Conservation (phyloP, 2,797 vertebrate species). For the Eremophila alpestris region DNA sequence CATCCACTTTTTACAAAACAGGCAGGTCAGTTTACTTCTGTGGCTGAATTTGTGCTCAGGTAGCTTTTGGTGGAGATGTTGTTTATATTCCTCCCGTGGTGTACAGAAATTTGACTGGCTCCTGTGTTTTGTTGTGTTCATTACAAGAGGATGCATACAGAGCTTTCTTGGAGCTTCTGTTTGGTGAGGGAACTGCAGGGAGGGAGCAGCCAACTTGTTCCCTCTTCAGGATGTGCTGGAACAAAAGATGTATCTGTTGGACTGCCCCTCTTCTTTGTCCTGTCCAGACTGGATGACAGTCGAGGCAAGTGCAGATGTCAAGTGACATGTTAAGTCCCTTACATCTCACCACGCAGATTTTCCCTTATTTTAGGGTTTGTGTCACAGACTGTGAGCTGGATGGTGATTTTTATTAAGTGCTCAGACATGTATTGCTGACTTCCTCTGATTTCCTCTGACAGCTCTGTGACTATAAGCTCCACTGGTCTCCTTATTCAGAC, state of each 20-base stretch:
- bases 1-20: neutral
- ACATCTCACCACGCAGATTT: neutral
- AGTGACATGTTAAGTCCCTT: neutral
- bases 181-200: neutral
- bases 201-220: neutral
- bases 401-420: constrained; percentile 3
- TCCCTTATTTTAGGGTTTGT: neutral
- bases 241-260: neutral
- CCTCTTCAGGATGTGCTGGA: neutral
- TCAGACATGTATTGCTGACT: neutral
- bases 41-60: neutral
- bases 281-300: neutral
- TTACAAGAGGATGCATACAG: neutral
- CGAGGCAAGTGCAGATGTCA: rapidly evolving
- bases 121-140: neutral
- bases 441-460: constrained; percentile 1
- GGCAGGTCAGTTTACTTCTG: neutral
- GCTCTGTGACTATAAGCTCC: neutral
- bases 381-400: neutral
- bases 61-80: neutral
- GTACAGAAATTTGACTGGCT: neutral
- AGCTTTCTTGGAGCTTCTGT: neutral
- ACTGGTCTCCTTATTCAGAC: neutral
- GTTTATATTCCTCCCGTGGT: neutral
- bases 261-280: neutral